These are phyloP conservation scores for Rhinichthys klamathensis DNA, from an alignment of 2,113 vertebrate genomes.

Conservation along the genomic window DNA sequence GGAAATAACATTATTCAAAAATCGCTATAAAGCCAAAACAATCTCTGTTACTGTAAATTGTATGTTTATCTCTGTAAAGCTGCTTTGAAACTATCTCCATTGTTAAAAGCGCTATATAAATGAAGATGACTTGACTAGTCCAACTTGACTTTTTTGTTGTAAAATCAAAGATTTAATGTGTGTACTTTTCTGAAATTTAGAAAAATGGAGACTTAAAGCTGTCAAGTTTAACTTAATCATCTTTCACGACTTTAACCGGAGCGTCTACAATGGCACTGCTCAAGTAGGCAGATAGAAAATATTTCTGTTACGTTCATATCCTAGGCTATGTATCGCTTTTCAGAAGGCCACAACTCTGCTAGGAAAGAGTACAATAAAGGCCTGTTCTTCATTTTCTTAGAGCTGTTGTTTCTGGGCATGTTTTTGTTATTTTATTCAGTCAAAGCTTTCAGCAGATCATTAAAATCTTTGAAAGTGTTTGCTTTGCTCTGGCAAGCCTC, in stretches of 20 bases:
- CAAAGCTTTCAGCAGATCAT: constrained; percentile 26
- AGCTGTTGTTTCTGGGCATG: constrained; percentile 33
- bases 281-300: constrained; percentile 21
- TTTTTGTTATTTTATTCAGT: constrained; percentile 39
- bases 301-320: constrained; percentile 5
- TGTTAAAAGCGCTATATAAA: too few relatives aligned
- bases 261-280: not conserved
- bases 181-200: not conserved
- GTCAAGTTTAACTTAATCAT: not conserved
- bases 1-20: too few relatives aligned
- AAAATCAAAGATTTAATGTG: not conserved
- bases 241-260: not conserved
- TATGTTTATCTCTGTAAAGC: too few relatives aligned
- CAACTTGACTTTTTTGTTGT: not conserved
- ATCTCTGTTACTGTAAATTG: too few relatives aligned
- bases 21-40: too few relatives aligned
- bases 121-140: too few relatives aligned
- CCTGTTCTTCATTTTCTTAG: constrained; percentile 22
- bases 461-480: constrained; percentile 37
- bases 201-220: not conserved
- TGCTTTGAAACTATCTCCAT: too few relatives aligned
- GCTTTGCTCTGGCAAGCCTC: constrained; percentile 21
- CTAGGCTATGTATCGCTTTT: constrained; percentile 1
- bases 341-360: not conserved
- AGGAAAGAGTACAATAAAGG: constrained; percentile 32